Conservation (phyloP, 2,113 vertebrate species). For the Jacana jacana region DNA sequence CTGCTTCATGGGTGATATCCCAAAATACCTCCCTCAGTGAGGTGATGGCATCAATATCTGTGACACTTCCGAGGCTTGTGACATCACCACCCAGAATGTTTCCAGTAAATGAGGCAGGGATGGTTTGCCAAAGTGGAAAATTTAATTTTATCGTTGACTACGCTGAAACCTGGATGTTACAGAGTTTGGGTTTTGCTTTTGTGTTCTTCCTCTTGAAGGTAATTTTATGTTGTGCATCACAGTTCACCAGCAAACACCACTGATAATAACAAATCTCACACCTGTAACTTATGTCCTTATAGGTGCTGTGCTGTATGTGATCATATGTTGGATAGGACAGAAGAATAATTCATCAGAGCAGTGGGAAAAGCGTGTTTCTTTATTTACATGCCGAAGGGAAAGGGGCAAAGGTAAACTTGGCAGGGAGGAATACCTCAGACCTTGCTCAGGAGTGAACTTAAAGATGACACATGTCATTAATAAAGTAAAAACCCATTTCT, state of each 20-base stretch:
- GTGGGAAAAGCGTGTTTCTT: neutral
- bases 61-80: neutral
- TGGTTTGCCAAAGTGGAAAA: constrained; percentile 33
- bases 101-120: neutral
- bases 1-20: neutral
- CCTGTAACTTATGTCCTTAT: neutral
- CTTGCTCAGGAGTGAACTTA: neutral
- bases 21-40: neutral
- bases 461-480: neutral
- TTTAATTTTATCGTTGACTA: constrained; percentile 50
- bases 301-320: neutral
- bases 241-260: neutral
- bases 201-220: neutral
- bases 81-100: neutral
- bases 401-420: neutral
- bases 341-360: neutral
- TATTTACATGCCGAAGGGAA: neutral
- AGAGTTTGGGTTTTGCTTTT: neutral
- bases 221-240: neutral
- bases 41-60: neutral
- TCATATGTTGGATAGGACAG: neutral
- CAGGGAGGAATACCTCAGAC: neutral
- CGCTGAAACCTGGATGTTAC: neutral
- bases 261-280: neutral
- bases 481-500: neutral